Conservation (phyloP, 2,888 invertebrate genomes). For the Aelia acuminata region DNA sequence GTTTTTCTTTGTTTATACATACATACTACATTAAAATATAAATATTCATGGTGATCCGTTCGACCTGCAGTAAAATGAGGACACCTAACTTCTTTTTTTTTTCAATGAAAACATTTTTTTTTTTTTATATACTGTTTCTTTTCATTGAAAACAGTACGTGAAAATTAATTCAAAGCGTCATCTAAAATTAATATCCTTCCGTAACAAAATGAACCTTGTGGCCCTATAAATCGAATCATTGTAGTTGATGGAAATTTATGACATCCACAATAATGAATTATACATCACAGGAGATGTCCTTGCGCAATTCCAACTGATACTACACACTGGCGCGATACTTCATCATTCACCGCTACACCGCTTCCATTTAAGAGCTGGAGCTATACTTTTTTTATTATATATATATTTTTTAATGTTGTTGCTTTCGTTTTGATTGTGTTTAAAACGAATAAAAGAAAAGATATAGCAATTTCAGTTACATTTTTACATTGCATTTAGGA, state of each 20-base stretch:
- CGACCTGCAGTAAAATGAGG: too few relatives aligned
- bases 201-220: background rate
- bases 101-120: too few relatives aligned
- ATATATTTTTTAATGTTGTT: too few relatives aligned
- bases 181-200: background rate
- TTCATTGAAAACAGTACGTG: background rate
- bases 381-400: background rate
- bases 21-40: too few relatives aligned
- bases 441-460: too few relatives aligned
- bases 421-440: too few relatives aligned
- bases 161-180: background rate
- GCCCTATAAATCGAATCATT: background rate
- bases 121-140: too few relatives aligned
- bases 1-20: too few relatives aligned
- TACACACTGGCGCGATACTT: background rate
- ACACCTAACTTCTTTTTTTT: too few relatives aligned
- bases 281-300: conserved; percentile 28
- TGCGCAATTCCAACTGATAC: background rate
- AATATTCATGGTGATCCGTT: too few relatives aligned
- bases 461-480: too few relatives aligned
- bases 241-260: background rate
- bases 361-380: background rate
- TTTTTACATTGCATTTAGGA: too few relatives aligned
- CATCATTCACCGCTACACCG: background rate
- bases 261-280: background rate